phyloP scores from a whole-genome alignment of 2,888 invertebrate genomes.

The Mesodorylaimus sp. region DNA sequence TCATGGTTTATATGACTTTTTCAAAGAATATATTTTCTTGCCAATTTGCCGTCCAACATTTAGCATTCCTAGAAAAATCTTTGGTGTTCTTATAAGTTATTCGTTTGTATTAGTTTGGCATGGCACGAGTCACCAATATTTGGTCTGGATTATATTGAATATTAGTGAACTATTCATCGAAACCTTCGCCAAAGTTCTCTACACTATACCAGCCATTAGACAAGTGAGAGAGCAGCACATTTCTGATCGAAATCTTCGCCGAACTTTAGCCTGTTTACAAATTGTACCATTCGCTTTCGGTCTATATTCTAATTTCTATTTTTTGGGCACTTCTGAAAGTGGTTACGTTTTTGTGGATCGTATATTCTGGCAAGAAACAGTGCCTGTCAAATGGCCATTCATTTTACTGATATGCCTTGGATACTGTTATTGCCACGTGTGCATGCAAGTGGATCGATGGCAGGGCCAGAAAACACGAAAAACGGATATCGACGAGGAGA shows the following conservation, averaged over 20 bases:
- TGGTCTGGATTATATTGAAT: conserved; percentile 35
- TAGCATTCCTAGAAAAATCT: conserved; percentile 28
- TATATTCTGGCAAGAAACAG: conserved; percentile 26
- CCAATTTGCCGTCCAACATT: conserved; percentile 33
- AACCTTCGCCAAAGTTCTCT: conserved; percentile 22
- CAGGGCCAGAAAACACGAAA: not conserved
- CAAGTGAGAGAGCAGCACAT: conserved; percentile 19
- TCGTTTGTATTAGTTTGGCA: conserved; percentile 36
- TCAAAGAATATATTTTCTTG: conserved; percentile 36
- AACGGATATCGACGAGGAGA: no score
- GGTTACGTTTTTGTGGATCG: conserved; percentile 27
- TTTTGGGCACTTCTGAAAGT: conserved; percentile 21
- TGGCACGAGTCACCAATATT: conserved; percentile 31
- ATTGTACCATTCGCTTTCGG: conserved; percentile 25
- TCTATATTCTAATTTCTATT: conserved; percentile 29
- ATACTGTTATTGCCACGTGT: conserved; percentile 23
- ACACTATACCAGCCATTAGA: conserved; percentile 12
- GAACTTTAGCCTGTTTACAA: conserved; percentile 20
- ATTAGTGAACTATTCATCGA: conserved; percentile 32
- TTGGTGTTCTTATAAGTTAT: conserved; percentile 33
- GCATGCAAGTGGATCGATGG: conserved; percentile 18
- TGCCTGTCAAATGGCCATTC: conserved; percentile 23
- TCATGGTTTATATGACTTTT: conserved; percentile 34
- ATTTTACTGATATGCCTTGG: conserved; percentile 22
- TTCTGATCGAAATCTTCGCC: conserved; percentile 21